A percentile compares a stretch with the other conserved stretches of the same genome.
Evolutionary conservation across 2,113 vertebrate species (phyloP).

Genomic region (Protobothrops flavoviridis): DNA sequence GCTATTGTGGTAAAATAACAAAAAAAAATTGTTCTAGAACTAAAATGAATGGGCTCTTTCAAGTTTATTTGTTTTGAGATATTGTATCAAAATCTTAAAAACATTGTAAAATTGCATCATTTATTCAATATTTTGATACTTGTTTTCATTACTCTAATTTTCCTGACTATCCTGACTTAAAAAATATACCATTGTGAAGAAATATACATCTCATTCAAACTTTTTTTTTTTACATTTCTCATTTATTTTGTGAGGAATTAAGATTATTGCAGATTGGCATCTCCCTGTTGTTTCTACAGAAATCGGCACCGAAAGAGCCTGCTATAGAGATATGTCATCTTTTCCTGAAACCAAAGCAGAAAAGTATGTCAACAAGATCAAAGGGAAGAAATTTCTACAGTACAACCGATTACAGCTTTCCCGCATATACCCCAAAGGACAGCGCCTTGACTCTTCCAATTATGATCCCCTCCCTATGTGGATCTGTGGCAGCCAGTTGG

Average conservation of each 20-base stretch:
- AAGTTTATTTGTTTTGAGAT: background rate
- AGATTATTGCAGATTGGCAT: background rate
- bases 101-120: background rate
- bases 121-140: background rate
- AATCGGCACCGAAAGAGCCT: constrained; percentile 93
- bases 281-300: constrained; percentile 69
- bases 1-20: background rate
- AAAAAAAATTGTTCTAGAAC: background rate
- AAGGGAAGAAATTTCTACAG: constrained; percentile 97
- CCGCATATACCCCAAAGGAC: constrained; percentile 96
- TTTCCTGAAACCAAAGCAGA: constrained; percentile 98
- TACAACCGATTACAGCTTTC: constrained; percentile 97
- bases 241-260: background rate
- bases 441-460: constrained; percentile 97
- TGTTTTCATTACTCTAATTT: background rate
- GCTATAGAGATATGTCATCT: constrained; percentile 97
- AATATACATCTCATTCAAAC: background rate
- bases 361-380: constrained; percentile 93
- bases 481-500: constrained; percentile 97
- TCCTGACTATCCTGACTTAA: background rate
- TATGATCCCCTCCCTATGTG: constrained; percentile 98
- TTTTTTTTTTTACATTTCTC: background rate
- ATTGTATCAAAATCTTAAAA: background rate
- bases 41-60: background rate
- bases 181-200: background rate